Evolutionary conservation across 2,113 vertebrate genomes (phyloP).

Genomic region (Tylochromis polylepis): DNA sequence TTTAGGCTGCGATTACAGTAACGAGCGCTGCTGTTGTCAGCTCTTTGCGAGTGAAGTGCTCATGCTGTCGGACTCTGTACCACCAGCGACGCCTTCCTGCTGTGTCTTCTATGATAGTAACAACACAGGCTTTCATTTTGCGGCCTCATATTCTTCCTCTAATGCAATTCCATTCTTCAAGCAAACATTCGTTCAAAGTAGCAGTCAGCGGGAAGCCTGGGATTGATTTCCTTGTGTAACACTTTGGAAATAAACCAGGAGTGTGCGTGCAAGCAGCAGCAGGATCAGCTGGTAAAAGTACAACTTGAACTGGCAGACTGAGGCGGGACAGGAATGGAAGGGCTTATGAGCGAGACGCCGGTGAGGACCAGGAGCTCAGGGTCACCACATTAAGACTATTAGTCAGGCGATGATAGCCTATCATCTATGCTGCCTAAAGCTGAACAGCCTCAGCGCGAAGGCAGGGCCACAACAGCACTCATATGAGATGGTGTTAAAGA

Average conservation of each 20-base stretch:
- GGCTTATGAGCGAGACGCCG: slow-evolving; percentile 18
- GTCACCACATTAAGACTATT: slow-evolving; percentile 22
- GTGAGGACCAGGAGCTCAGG: slow-evolving; percentile 9
- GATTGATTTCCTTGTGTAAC: slow-evolving; percentile 10
- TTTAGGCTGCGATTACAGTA: neutral
- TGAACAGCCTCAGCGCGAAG: neutral
- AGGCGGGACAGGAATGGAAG: slow-evolving; percentile 13
- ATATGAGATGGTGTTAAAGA: neutral
- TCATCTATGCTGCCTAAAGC: neutral
- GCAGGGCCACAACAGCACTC: neutral
- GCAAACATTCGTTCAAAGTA: neutral
- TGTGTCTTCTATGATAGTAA: neutral
- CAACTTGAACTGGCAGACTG: neutral
- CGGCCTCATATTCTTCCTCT: fast-evolving
- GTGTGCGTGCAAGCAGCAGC: neutral
- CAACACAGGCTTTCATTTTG: neutral
- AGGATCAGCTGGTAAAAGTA: neutral
- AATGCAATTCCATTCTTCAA: neutral
- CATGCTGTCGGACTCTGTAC: fast-evolving
- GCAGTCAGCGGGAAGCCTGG: neutral
- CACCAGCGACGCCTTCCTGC: fast-evolving
- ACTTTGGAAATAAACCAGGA: slow-evolving; percentile 5
- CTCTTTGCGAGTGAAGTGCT: neutral
- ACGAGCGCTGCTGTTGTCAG: neutral
- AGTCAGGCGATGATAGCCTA: slow-evolving; percentile 2